Evolutionary conservation across 2,113 vertebrate genomes (phyloP).

Genomic region (Oryzias woworae): DNA sequence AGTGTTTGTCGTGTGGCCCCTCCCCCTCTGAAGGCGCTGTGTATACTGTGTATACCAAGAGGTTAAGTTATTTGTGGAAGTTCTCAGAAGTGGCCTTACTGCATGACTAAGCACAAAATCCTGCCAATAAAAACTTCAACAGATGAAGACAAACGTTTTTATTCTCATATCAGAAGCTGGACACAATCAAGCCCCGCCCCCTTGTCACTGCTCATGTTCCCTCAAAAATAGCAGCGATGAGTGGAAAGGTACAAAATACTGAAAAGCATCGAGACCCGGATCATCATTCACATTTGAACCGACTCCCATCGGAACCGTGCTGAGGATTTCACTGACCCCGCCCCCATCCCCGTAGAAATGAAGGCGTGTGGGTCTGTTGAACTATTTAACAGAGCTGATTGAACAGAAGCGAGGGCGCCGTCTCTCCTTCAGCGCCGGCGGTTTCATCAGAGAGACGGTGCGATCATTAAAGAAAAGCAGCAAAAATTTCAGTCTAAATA

Average conservation of each 20-base stretch:
- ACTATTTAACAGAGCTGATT: no score
- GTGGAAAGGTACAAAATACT: neutral
- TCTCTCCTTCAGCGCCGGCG: slow-evolving; percentile 83
- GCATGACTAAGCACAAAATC: slow-evolving; percentile 1
- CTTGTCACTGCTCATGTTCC: no score
- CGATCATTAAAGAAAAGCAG: slow-evolving; percentile 56
- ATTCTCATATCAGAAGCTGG: no score
- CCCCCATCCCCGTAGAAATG: no score
- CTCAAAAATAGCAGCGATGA: neutral
- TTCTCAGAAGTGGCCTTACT: slow-evolving; percentile 38
- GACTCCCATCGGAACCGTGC: neutral
- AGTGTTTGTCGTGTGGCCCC: neutral
- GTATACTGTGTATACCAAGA: slow-evolving; percentile 45
- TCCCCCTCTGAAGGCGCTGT: slow-evolving; percentile 7
- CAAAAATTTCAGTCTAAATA: slow-evolving; percentile 33
- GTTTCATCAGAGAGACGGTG: slow-evolving; percentile 84
- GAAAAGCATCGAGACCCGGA: neutral
- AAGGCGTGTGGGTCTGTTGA: no score
- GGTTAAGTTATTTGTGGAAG: neutral
- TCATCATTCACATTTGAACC: slow-evolving; percentile 1
- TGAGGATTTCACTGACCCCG: slow-evolving; percentile 61
- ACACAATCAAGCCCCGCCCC: no score
- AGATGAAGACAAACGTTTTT: no score
- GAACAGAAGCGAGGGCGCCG: neutral
- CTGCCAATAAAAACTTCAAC: no score